These are phyloP conservation scores for Apeira syringaria DNA, from an alignment of 2,888 invertebrate genomes.

Conservation along the genomic window DNA sequence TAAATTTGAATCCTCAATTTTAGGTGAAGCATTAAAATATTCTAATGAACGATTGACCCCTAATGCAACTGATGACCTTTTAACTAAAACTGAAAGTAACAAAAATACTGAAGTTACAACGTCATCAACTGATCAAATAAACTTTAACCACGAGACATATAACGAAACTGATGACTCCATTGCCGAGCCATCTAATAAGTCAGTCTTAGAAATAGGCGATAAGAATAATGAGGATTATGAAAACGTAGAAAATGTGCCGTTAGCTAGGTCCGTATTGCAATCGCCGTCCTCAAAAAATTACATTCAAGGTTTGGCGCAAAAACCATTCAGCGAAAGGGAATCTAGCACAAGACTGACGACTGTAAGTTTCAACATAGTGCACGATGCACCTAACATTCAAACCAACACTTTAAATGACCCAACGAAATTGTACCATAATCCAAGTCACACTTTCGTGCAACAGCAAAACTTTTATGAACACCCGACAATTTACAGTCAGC, in stretches of 20 bases:
- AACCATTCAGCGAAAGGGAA: constrained; percentile 43
- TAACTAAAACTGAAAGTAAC: constrained; percentile 24
- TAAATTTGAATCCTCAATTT: constrained; percentile 16
- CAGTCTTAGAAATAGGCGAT: constrained; percentile 40
- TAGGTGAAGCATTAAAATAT: constrained; percentile 30
- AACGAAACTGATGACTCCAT: constrained; percentile 46
- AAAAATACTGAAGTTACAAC: constrained; percentile 20
- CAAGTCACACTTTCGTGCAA: constrained; percentile 36
- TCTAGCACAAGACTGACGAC: constrained; percentile 61
- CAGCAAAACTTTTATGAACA: constrained; percentile 52
- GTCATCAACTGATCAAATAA: constrained; percentile 42
- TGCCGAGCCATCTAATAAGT: constrained; percentile 56
- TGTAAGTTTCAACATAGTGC: constrained; percentile 70
- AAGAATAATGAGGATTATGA: constrained; percentile 42
- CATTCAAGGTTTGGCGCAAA: constrained; percentile 50
- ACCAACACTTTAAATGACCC: constrained; percentile 44
- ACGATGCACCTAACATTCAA: constrained; percentile 50
- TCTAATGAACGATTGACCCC: constrained; percentile 15
- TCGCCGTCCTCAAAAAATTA: constrained; percentile 55
- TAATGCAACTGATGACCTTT: constrained; percentile 17
- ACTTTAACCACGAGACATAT: constrained; percentile 49
- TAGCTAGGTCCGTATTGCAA: constrained; percentile 48
- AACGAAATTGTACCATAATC: constrained; percentile 38
- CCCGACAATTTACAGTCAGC: constrained; percentile 46
- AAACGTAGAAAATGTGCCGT: constrained; percentile 48